Evolutionary conservation across 2,113 vertebrate genomes (phyloP).

Genomic region (Ophiodon elongatus): DNA sequence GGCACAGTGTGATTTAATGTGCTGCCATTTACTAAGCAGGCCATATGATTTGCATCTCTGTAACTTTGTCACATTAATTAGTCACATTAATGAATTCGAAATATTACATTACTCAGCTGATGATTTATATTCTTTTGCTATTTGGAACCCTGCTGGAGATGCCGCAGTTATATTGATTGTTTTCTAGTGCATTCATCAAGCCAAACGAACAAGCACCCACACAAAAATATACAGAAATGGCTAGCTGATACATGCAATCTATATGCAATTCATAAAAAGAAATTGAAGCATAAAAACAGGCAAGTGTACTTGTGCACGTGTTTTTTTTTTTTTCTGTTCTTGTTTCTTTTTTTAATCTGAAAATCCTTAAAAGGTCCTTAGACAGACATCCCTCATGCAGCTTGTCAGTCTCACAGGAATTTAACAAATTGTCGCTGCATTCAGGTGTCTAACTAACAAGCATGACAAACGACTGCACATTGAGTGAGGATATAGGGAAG

Average conservation of each 20-base stretch:
- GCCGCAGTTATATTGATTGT: neutral
- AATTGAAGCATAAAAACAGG: neutral
- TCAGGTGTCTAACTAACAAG: slow-evolving; percentile 51
- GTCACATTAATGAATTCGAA: neutral
- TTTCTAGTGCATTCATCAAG: neutral
- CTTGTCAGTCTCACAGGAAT: neutral
- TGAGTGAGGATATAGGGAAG: slow-evolving; percentile 55
- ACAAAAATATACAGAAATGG: neutral
- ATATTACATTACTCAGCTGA: neutral
- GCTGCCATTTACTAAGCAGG: slow-evolving; percentile 5
- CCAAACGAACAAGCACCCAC: neutral
- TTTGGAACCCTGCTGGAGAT: slow-evolving; percentile 1
- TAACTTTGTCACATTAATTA: neutral
- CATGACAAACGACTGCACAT: slow-evolving; percentile 63
- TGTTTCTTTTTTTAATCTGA: neutral
- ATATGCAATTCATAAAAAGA: neutral
- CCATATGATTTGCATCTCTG: neutral
- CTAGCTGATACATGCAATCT: neutral
- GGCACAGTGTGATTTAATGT: slow-evolving; percentile 6
- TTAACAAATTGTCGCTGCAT: slow-evolving; percentile 18
- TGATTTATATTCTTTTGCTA: slow-evolving; percentile 2
- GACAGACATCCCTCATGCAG: neutral
- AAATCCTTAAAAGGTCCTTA: neutral
- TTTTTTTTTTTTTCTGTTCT: neutral
- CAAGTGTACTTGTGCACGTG: neutral